Base-by-base conservation (phyloP, 2,888 invertebrate species). In the Cryptops parisi region DNA sequence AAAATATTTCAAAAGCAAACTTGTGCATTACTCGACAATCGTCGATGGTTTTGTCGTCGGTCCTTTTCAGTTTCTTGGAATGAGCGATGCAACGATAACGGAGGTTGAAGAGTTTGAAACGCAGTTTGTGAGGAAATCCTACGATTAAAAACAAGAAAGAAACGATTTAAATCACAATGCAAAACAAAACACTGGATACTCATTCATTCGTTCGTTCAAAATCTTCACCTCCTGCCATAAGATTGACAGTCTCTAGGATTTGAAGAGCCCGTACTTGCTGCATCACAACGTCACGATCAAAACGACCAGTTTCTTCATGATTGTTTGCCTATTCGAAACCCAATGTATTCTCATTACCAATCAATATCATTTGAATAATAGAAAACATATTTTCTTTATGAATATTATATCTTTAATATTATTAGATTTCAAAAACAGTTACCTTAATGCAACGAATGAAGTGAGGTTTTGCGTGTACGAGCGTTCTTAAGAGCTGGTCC, bases 381-480 rank as follows among this genome's bases (percentile, higher is more conserved):
- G n/a, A n/a, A n/a, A n/a, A n/a, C n/a, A n/a, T n/a, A n/a, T n/a
- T n/a, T n/a, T n/a, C n/a, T n/a, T n/a, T n/a, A n/a, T n/a, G n/a
- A n/a, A n/a, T n/a, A n/a, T n/a, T n/a, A n/a, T n/a, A n/a, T n/a
- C n/a, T n/a, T n/a, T n/a, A n/a, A n/a, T n/a, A n/a, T n/a, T n/a
- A n/a, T n/a, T 24, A 23, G 4, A 48, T 3, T 17, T 43, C 22
- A 44, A 5, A 2, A 2, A 27, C 15, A 44, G 48, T 58, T 59
- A 68, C 68, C 64, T 90, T 81, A 62, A 94, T 79, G 66, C 93
- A 94, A 55, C 91, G 79, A 61, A 94, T 85, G 73, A 94, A 94
- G 72, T 93, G 93, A 15, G 93, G 91, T 51, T 89, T 78, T 51
- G 93, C 89, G 72, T 91, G 90, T 52, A 91, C 89, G 53, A 93